Evolutionary conservation across 2,888 invertebrate genomes (phyloP).

Genomic region (Nymphalis urticae): DNA sequence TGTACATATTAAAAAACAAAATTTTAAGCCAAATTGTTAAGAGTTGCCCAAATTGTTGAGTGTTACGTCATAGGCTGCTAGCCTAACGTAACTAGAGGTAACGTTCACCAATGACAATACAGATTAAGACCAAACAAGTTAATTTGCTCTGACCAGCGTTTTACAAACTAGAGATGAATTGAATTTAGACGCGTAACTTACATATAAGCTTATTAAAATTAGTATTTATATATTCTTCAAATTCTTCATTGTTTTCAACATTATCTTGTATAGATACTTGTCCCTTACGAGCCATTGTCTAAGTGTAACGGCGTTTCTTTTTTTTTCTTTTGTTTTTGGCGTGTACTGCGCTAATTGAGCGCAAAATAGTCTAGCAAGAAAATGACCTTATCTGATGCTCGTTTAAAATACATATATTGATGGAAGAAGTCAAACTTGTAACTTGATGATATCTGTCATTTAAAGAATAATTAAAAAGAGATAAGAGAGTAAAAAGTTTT

Average conservation of each 20-base stretch:
- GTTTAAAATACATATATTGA: neutral
- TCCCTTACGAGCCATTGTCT: conserved; percentile 68
- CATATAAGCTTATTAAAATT: conserved; percentile 63
- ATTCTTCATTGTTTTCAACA: conserved; percentile 65
- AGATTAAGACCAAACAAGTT: too few relatives aligned
- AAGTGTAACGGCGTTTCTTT: neutral
- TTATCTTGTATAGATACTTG: conserved; percentile 66
- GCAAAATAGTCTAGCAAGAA: too few relatives aligned
- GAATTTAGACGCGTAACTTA: conserved; percentile 45
- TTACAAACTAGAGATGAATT: neutral
- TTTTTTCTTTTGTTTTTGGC: neutral
- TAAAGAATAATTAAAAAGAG: neutral
- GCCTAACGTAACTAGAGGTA: too few relatives aligned
- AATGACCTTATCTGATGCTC: too few relatives aligned
- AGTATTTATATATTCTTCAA: conserved; percentile 51
- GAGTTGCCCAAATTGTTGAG: too few relatives aligned
- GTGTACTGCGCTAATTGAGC: too few relatives aligned
- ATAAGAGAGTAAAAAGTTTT: neutral
- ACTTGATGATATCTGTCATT: neutral
- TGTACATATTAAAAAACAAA: too few relatives aligned
- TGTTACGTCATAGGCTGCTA: too few relatives aligned
- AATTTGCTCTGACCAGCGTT: too few relatives aligned
- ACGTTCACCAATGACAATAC: too few relatives aligned
- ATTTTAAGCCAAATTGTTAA: too few relatives aligned
- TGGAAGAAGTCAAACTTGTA: neutral